Conservation (phyloP, 2,797 vertebrate species). For the Xyrichtys novacula region DNA sequence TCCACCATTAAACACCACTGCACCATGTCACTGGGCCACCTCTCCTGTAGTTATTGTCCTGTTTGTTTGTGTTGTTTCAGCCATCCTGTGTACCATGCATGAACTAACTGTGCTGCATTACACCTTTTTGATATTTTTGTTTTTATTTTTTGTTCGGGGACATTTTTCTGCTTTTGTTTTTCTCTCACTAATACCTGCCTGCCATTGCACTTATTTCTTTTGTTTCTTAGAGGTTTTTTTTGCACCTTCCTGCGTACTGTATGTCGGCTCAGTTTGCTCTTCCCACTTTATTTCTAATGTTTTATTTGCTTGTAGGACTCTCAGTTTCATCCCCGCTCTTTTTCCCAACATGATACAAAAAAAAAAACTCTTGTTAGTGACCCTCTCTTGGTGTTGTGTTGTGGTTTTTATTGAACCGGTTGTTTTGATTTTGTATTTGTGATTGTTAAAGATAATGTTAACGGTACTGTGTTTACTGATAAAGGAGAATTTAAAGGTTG, state of each 20-base stretch:
- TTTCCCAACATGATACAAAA: slow-evolving; percentile 7
- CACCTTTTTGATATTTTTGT: not conserved
- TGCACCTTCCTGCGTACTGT: not conserved
- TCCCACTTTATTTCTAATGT: not conserved
- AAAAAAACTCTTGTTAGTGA: not conserved
- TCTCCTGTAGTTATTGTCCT: slow-evolving; percentile 2
- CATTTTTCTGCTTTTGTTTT: not conserved
- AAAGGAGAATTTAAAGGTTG: slow-evolving; percentile 12
- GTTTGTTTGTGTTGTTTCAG: slow-evolving; percentile 13
- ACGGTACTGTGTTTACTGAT: slow-evolving; percentile 12
- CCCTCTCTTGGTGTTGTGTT: not conserved
- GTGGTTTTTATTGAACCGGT: slow-evolving; percentile 6
- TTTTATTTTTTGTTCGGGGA: not conserved
- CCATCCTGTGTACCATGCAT: slow-evolving; percentile 3
- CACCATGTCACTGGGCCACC: not conserved
- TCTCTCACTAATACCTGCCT: slow-evolving; percentile 2
- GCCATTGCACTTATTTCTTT: slow-evolving; percentile 3
- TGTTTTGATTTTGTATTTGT: not conserved
- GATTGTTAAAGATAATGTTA: slow-evolving; percentile 21
- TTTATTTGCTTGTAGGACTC: slow-evolving; percentile 6
- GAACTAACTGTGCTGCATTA: slow-evolving; percentile 16
- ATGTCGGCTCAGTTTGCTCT: not conserved
- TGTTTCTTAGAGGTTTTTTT: not conserved
- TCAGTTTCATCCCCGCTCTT: not conserved
- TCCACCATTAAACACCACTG: slow-evolving; percentile 4